Evolutionary conservation across 1,140 invertebrate genomes (phyloP).

Genomic region (Trichoplusia ni): DNA sequence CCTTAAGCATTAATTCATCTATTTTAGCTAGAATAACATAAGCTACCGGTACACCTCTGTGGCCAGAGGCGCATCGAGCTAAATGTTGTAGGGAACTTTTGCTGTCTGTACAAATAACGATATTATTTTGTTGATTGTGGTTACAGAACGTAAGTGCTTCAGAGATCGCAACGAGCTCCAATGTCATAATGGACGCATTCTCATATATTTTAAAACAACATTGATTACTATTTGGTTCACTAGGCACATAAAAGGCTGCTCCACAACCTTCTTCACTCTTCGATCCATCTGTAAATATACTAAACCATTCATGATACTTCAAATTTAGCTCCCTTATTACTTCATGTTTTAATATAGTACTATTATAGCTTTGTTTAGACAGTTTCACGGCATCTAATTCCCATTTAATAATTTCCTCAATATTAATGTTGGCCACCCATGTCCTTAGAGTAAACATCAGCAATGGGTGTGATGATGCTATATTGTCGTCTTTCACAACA

Average conservation of each 20-base stretch:
- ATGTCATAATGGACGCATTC: constrained; percentile 29
- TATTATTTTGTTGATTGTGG: not conserved
- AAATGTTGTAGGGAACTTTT: not conserved
- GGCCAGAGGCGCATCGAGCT: constrained; percentile 1
- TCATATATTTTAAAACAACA: constrained; percentile 23
- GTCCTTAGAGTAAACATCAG: constrained; percentile 31
- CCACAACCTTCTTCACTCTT: not conserved
- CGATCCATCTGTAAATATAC: constrained; percentile 36
- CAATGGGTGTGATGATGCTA: not conserved
- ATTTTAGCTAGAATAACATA: not conserved
- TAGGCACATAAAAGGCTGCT: not conserved
- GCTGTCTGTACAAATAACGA: not conserved
- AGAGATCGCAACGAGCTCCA: constrained; percentile 37
- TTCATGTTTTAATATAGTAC: not conserved
- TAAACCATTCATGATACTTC: constrained; percentile 35
- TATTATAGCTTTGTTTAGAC: constrained; percentile 9
- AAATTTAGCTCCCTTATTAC: constrained; percentile 13
- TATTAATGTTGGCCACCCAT: constrained; percentile 35
- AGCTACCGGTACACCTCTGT: not conserved
- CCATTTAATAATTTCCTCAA: not conserved
- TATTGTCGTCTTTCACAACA: not conserved
- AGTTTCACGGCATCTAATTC: constrained; percentile 22
- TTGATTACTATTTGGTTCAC: not conserved
- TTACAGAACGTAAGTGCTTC: constrained; percentile 9
- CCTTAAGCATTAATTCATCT: not conserved